Base-by-base conservation (phyloP, 2,797 vertebrate species). In the Myioborus miniatus region DNA sequence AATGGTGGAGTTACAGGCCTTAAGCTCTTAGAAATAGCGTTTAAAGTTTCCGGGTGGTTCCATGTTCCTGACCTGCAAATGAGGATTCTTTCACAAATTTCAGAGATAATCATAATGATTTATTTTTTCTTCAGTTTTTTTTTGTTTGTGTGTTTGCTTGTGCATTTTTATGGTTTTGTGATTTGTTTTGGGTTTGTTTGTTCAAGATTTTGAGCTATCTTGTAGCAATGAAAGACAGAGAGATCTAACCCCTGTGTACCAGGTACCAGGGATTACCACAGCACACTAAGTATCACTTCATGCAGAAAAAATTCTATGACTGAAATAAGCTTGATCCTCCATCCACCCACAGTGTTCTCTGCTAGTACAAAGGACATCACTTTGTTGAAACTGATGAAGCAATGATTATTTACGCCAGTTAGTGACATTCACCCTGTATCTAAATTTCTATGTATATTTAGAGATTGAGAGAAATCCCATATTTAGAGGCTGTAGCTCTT, bases 11-110 rank as follows among this genome's bases (percentile, higher is more conserved):
- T 87, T 94, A 95, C 74, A 96, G 71, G 62, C 36, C 50, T 60
- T 60, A 95, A 92, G 71, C 85, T 96, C 49, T 81, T 81, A 95
- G 87, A 91, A 96, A 84, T 26, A 52, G 50, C 93, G 62, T 93
- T 94, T 96, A 94, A 95, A 96, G 53, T 96, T 96, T 92, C 85
- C 94, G 96, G 90, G 94, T 36, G n/a, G 15, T 94, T 95, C 49
- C 10, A 11, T 46, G 47, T 60, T 97, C 68, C 70, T 67, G 50
- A 90, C 68, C 46, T 93, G 83, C 77, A 86, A 89, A 32, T 62
- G 50, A 79, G 56, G 65, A 65, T 89, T 87, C 89, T 92, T 96
- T 96, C 52, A 65, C 49, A 68, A 62, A 87, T 56, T 44, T 56
- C 69, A 26, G 23, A 39, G 13, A 12, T n/a, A 32, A 56, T 44